phyloP scores from a whole-genome alignment of 2,888 invertebrate genomes.

The Microctonus aethiopoides region DNA sequence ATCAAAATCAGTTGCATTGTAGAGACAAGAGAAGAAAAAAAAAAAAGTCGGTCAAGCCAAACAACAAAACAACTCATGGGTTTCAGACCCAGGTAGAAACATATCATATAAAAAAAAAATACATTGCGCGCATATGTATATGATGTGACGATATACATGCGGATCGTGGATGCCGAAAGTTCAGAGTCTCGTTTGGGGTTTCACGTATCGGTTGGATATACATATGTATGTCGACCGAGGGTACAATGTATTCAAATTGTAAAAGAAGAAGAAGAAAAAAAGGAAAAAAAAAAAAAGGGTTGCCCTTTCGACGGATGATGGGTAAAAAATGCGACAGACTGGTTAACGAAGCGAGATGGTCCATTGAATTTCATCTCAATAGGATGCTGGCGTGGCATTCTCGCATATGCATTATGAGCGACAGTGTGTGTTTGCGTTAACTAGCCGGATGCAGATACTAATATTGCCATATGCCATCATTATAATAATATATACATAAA shows the following conservation, averaged over 20 bases:
- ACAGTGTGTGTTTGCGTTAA: slow-evolving; percentile 44
- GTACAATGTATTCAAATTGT: slow-evolving; percentile 68
- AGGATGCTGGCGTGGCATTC: slow-evolving; percentile 59
- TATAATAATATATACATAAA: slow-evolving; percentile 15
- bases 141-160: slow-evolving; percentile 21
- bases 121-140: slow-evolving; percentile 20
- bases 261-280: slow-evolving; percentile 46
- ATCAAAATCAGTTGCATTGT: slow-evolving; percentile 67
- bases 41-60: slow-evolving; percentile 66
- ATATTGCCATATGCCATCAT: slow-evolving; percentile 41
- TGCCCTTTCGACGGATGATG: slow-evolving; percentile 61
- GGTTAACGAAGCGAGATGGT: slow-evolving; percentile 68
- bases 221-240: slow-evolving; percentile 65
- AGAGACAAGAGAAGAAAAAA: slow-evolving; percentile 46
- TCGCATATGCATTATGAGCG: slow-evolving; percentile 31
- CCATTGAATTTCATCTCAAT: slow-evolving; percentile 63
- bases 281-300: slow-evolving; percentile 50
- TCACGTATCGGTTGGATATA: slow-evolving; percentile 63
- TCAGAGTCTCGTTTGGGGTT: slow-evolving; percentile 39
- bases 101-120: slow-evolving; percentile 29
- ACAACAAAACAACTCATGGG: slow-evolving; percentile 55
- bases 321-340: slow-evolving; percentile 67
- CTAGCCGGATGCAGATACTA: slow-evolving; percentile 48
- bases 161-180: slow-evolving; percentile 34
- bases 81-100: slow-evolving; percentile 62